A percentile compares a stretch with the other conserved stretches of the same genome.
These are phyloP conservation scores for Pelagia noctiluca DNA, from an alignment of 30 jellyfish, hydroid and myxozoan species.

Conservation along the genomic window DNA sequence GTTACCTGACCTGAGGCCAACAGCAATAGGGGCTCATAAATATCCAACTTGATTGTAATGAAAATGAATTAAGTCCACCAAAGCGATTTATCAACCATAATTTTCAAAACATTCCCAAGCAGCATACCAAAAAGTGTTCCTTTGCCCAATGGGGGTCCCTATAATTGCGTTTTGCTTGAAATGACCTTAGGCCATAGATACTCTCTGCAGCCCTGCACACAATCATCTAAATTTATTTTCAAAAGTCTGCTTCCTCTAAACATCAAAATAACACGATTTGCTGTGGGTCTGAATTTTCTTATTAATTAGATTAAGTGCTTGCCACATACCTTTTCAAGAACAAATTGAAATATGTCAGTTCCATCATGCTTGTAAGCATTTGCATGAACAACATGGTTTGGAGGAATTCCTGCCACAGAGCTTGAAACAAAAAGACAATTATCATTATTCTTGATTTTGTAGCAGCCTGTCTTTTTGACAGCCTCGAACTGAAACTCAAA, in stretches of 20 bases:
- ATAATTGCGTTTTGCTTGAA: neutral
- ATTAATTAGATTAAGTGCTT: neutral
- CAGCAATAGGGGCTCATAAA: too few relatives aligned
- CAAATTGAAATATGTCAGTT: conserved; percentile 40
- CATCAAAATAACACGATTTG: neutral
- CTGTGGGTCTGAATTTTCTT: too few relatives aligned
- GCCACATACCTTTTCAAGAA: conserved; percentile 41
- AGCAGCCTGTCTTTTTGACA: conserved; percentile 30
- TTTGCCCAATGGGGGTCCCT: neutral
- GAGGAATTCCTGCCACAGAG: conserved; percentile 60
- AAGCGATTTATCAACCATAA: too few relatives aligned
- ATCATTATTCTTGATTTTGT: conserved; percentile 23
- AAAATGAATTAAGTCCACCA: too few relatives aligned
- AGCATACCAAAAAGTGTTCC: too few relatives aligned
- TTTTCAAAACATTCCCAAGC: too few relatives aligned
- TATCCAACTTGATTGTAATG: too few relatives aligned
- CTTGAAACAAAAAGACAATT: conserved; percentile 36
- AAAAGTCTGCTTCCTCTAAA: neutral
- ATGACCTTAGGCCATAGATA: neutral
- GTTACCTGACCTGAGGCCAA: too few relatives aligned
- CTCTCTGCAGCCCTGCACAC: neutral
- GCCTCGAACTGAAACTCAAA: conserved; percentile 21
- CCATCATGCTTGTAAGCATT: conserved; percentile 22
- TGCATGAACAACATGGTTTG: conserved; percentile 42
- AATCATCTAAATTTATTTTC: neutral